A percentile compares a stretch with the other conserved stretches of the same genome.
phyloP scores from a whole-genome alignment of 1,140 invertebrate genomes.

The Acromyrmex charruanus region DNA sequence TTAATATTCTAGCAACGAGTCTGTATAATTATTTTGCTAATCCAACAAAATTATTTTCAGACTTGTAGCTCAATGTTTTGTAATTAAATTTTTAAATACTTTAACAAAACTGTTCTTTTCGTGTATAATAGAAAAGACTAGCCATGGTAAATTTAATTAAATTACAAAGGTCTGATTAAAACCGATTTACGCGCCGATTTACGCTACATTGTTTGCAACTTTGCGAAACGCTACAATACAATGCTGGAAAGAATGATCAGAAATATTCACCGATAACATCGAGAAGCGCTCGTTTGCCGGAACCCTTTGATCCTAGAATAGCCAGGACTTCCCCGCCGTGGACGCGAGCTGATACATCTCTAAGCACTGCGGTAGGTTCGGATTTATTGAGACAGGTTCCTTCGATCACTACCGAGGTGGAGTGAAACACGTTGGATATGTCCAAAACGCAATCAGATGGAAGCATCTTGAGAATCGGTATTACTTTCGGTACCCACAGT shows the following conservation, averaged over 20 bases:
- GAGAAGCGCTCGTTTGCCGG: conserved; percentile 95
- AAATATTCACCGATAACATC: conserved; percentile 91
- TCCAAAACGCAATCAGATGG: conserved; percentile 94
- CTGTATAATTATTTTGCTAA: no score
- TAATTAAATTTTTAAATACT: no score
- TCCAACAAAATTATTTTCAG: no score
- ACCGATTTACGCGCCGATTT: neutral
- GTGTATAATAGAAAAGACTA: neutral
- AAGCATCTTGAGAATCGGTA: conserved; percentile 88
- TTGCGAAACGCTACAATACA: neutral
- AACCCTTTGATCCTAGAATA: conserved; percentile 97
- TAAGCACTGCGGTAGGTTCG: conserved; percentile 89
- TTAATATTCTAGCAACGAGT: no score
- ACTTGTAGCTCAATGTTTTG: no score
- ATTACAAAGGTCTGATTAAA: neutral
- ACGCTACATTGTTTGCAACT: neutral
- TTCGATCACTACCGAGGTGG: conserved; percentile 84
- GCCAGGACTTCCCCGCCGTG: conserved; percentile 97
- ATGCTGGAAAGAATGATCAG: neutral
- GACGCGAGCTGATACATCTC: conserved; percentile 96
- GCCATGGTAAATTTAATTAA: neutral
- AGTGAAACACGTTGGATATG: conserved; percentile 95
- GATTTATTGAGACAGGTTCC: conserved; percentile 81
- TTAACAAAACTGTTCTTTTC: no score
- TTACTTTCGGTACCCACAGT: conserved; percentile 12